Conservation (phyloP, 2,113 vertebrate genomes). For the rat (Rattus norvegicus) region GRCr8 NC_086031.1:64074001-64074500, state of each 20-base stretch:
- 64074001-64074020: no score
- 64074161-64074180: no score
- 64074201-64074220: background rate
- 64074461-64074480: background rate
- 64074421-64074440: background rate
- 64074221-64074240: background rate
- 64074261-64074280: background rate
- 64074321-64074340: background rate
- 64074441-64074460: background rate
- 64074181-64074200: background rate
- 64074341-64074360: slow-evolving; percentile 19
- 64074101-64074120: no score
- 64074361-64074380: background rate
- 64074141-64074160: no score
- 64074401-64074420: slow-evolving; percentile 16
- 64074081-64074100: no score
- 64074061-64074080: no score
- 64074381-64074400: slow-evolving; percentile 6
- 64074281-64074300: background rate
- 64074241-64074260: background rate
- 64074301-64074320: background rate
- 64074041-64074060: no score
- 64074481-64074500: slow-evolving; percentile 56
- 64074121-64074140: no score
- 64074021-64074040: no score